Evolutionary conservation across 2,113 vertebrate species (phyloP).

Genomic region (Myotis brandtii): DNA sequence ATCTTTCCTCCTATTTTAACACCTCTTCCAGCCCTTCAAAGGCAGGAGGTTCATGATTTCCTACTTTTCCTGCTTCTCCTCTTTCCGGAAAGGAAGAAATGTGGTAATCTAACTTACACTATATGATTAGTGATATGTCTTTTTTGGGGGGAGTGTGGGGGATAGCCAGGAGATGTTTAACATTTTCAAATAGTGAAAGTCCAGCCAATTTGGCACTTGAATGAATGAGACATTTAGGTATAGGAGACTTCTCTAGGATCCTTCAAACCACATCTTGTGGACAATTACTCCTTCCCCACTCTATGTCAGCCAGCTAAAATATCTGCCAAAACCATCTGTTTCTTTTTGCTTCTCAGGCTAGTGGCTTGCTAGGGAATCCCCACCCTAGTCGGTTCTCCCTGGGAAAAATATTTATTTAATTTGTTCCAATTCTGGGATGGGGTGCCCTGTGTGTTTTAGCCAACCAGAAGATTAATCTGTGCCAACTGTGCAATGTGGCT

Average conservation of each 20-base stretch:
- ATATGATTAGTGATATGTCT: not conserved
- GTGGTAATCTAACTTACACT: not conserved
- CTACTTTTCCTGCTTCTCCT: not conserved
- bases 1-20: not conserved
- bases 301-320: not conserved
- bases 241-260: not conserved
- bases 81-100: not conserved
- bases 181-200: slow-evolving; percentile 6
- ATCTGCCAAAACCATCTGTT: slow-evolving; percentile 57
- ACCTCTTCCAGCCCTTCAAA: not conserved
- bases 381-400: slow-evolving; percentile 42
- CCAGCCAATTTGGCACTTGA: not conserved
- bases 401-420: slow-evolving; percentile 48
- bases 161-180: not conserved
- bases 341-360: slow-evolving; percentile 45
- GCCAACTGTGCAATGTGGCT: not conserved
- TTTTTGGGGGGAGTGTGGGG: fast-evolving
- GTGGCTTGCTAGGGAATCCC: slow-evolving; percentile 57
- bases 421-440: slow-evolving; percentile 22
- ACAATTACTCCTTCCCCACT: not conserved
- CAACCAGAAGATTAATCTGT: slow-evolving; percentile 6
- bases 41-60: not conserved
- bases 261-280: not conserved
- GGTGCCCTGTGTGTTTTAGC: not conserved
- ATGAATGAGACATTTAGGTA: not conserved